Evolutionary conservation across 2,888 invertebrate species (phyloP), one percentile per base, ranked within the genome.

Genomic region (Horisme vitalbata): DNA sequence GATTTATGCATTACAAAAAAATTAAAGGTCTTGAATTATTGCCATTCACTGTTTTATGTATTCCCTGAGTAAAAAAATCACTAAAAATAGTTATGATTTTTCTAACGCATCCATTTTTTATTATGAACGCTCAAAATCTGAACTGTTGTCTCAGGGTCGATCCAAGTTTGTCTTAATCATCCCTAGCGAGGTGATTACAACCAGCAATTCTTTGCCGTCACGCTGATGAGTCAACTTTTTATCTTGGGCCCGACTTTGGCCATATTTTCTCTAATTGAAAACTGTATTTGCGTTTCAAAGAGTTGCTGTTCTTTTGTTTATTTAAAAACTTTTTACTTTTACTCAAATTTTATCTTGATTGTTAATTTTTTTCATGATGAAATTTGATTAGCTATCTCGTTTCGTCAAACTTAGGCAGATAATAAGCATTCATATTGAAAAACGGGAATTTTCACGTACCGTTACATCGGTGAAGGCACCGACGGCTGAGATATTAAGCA

Each of bases 81-180:
- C n/a, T n/a, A 15, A 15, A 21, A 21, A 13, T 13, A 14, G 13
- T 20, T 2, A 8, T 3, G 1, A 15, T 23, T 18, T 31, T 31
- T 15, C 18, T 14, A 13, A 20, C 18, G 4, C 31, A 47, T 49
- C 45, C 33, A 41, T 27, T n/a, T 0, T 11, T 13, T 30, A 37
- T 47, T 20, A n/a, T n/a, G n/a, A n/a, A n/a, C n/a, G n/a, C n/a
- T 11, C 28, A 8, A 26, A 20, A 59, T 30, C 27, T 10, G 38
- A 63, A 66, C 76, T 82, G 13, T 9, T 14, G 79, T 82, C 79
- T 77, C 73, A 73, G 68, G 71, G 75, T 61, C 71, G 64, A 71
- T 62, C 71, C 64, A 77, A 85, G 72, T 83, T 83, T 80, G 68
- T 79, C 78, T 81, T 81, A 83, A 81, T 83, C 75, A 78, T 81